A percentile compares a stretch with the other conserved stretches of the same genome.
phyloP scores from a whole-genome alignment of 1,140 invertebrate species.

The Megathymus violae region DNA sequence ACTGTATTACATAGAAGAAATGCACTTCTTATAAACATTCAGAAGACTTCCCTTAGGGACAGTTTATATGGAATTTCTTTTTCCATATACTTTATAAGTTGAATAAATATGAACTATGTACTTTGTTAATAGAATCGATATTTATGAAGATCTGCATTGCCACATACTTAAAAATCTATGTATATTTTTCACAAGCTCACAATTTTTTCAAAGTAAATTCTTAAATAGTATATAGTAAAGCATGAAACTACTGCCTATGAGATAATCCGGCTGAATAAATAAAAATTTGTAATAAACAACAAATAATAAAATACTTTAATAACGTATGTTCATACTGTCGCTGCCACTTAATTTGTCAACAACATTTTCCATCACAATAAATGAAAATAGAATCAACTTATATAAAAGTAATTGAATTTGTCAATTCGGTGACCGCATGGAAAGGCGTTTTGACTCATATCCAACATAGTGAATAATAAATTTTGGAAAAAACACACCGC shows the following conservation, averaged over 20 bases:
- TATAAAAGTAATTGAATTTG: conserved; percentile 60
- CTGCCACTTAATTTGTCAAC: conserved; percentile 79
- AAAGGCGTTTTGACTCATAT: conserved; percentile 82
- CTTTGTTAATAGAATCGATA: conserved; percentile 72
- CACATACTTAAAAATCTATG: conserved; percentile 83
- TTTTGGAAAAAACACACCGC: conserved; percentile 74
- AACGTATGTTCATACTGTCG: conserved; percentile 69
- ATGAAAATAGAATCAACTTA: conserved; percentile 63
- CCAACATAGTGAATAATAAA: conserved; percentile 82
- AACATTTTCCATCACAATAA: conserved; percentile 80
- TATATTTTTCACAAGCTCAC: conserved; percentile 80
- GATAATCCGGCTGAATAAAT: conserved; percentile 76
- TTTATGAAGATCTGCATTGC: conserved; percentile 83
- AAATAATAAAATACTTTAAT: conserved; percentile 72
- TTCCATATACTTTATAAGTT: conserved; percentile 67
- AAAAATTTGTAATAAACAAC: conserved; percentile 82
- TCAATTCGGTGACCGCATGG: conserved; percentile 75
- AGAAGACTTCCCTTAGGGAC: conserved; percentile 88
- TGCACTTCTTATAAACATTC: conserved; percentile 94
- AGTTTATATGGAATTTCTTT: conserved; percentile 68
- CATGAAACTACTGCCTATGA: conserved; percentile 73
- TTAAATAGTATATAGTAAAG: conserved; percentile 70
- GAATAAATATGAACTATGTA: conserved; percentile 76
- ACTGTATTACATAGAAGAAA: conserved; percentile 95
- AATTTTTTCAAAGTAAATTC: conserved; percentile 72